Conservation (phyloP, 1,140 invertebrate species). For the Dendrolimus kikuchii region DNA sequence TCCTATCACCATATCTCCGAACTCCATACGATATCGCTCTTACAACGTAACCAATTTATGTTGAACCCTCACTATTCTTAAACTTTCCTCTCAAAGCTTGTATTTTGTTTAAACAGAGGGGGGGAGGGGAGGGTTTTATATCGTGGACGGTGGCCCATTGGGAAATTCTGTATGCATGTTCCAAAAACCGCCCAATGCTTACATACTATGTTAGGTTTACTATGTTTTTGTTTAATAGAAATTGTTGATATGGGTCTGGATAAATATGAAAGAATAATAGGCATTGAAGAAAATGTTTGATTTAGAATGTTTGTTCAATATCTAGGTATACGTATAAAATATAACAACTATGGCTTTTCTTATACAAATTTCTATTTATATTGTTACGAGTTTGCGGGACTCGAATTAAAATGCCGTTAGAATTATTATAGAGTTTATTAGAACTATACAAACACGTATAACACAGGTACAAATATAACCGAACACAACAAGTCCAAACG, state of each 20-base stretch:
- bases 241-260: conserved; percentile 1
- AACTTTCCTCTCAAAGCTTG: neutral
- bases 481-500: too few relatives aligned
- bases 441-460: too few relatives aligned
- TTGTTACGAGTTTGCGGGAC: too few relatives aligned
- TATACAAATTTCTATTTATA: too few relatives aligned
- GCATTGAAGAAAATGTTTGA: too few relatives aligned
- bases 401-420: too few relatives aligned
- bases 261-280: too few relatives aligned
- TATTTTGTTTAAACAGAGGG: neutral
- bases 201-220: conserved; percentile 10
- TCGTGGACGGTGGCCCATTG: conserved; percentile 2
- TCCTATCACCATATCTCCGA: conserved; percentile 8
- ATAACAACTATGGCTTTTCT: too few relatives aligned
- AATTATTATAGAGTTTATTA: too few relatives aligned
- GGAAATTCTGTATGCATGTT: conserved; percentile 23
- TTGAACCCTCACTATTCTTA: neutral
- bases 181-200: conserved; percentile 13
- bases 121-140: neutral
- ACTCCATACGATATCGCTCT: conserved; percentile 7
- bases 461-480: too few relatives aligned
- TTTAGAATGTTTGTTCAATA: too few relatives aligned
- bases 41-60: conserved; percentile 8
- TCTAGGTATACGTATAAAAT: too few relatives aligned
- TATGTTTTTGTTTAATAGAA: conserved; percentile 16